These are phyloP conservation scores for Solea solea DNA, from an alignment of 2,113 vertebrate species.

Conservation along the genomic window DNA sequence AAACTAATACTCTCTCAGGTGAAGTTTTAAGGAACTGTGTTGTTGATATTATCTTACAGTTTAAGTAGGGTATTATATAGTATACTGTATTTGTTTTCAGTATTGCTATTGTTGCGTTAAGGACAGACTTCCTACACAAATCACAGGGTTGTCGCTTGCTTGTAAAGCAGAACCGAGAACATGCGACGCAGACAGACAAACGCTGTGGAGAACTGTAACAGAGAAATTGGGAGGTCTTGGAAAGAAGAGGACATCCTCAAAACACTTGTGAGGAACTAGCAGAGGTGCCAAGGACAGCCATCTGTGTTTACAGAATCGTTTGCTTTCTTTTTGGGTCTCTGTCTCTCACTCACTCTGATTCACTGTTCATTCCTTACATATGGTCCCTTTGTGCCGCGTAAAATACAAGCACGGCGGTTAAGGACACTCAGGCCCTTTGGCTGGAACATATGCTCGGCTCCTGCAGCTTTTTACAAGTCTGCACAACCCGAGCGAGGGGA, in stretches of 20 bases:
- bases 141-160: constrained; percentile 8
- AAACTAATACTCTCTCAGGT: neutral
- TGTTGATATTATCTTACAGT: neutral
- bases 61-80: neutral
- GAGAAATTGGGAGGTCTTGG: constrained; percentile 71
- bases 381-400: constrained; percentile 75
- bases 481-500: constrained; percentile 54
- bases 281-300: constrained; percentile 76
- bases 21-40: neutral
- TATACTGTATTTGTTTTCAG: neutral
- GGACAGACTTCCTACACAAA: neutral
- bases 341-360: constrained; percentile 70
- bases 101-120: neutral
- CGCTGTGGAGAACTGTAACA: constrained; percentile 52
- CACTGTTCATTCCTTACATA: constrained; percentile 77
- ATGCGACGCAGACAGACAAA: constrained; percentile 52
- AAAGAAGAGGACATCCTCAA: constrained; percentile 76
- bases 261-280: constrained; percentile 76
- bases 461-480: constrained; percentile 63
- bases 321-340: constrained; percentile 68
- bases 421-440: constrained; percentile 69
- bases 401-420: constrained; percentile 71
- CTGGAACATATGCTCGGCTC: constrained; percentile 72
- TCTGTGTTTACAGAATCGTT: constrained; percentile 78
- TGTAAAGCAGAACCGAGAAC: constrained; percentile 31